Conservation (phyloP, 1,140 invertebrate genomes). For the Papilio helenus region DNA sequence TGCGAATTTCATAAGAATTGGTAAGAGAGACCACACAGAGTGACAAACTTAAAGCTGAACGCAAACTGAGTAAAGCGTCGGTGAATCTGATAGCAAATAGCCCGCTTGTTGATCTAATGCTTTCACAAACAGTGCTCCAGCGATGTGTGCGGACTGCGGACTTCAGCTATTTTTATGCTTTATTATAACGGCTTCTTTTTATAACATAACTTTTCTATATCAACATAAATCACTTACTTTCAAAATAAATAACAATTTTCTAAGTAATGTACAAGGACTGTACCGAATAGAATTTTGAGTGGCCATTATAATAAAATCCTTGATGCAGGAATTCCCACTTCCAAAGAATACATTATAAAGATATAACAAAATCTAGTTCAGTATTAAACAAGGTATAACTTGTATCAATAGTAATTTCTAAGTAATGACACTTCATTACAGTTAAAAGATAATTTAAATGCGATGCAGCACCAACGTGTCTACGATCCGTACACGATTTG, state of each 20-base stretch:
- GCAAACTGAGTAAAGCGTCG: constrained; percentile 62
- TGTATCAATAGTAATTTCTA: neutral
- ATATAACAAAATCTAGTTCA: neutral
- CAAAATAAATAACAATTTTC: no score
- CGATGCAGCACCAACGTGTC: neutral
- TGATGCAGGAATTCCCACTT: neutral
- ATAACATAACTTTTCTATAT: neutral
- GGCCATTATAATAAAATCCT: neutral
- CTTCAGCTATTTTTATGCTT: constrained; percentile 35
- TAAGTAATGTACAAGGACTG: no score
- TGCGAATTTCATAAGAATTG: constrained; percentile 18
- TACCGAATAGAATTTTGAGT: no score
- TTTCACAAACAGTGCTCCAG: constrained; percentile 59
- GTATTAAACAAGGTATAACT: neutral
- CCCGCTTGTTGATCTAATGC: constrained; percentile 66
- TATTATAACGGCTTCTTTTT: constrained; percentile 11
- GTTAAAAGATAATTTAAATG: neutral
- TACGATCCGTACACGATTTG: constrained; percentile 24
- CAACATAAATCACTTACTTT: neutral
- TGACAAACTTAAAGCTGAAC: constrained; percentile 68
- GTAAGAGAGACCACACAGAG: constrained; percentile 59
- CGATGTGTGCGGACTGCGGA: constrained; percentile 35
- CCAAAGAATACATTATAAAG: neutral
- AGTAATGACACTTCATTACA: neutral
- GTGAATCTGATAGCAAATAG: constrained; percentile 68